Evolutionary conservation across 2,888 invertebrate species (phyloP), one percentile per base, ranked within the genome.

Genomic region (Parnassius mnemosyne): DNA sequence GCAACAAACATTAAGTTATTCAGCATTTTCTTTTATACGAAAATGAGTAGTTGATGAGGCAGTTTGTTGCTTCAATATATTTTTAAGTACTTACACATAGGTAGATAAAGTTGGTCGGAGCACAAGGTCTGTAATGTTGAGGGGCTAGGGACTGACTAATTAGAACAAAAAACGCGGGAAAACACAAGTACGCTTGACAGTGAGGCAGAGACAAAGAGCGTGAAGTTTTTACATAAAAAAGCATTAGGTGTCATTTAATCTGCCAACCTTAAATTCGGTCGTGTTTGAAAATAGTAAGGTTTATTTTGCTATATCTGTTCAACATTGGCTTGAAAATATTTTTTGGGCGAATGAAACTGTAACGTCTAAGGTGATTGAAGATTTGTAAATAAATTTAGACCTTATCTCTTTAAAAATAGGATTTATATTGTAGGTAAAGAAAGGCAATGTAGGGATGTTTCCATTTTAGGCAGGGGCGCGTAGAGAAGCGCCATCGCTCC

Each of bases 121-220:
- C 69, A 71, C 76, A 70, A 75, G 78, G 74, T 75, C 71, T 74
- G 74, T 71, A 71, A 84, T 81, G 85, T 84, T 83, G 79, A 81
- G 79, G 76, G 80, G 70, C 68, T 67, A 73, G 80, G 83, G 87
- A 81, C 79, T 80, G 89, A 88, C 89, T 89, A 90, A 90, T 90
- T 90, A 89, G 87, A 89, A 89, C 90, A 90, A 90, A 90, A 89
- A 90, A 88, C 87, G 89, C 89, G 89, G 88, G 87, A 88, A 87
- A 87, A 89, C 87, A 89, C 81, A 87, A 90, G 90, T 85, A 88
- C 78, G 85, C 90, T 90, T 89, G 88, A 89, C 89, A 89, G 86
- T 83, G 87, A 89, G 84, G 80, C 87, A 87, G 87, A 89, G 87
- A 90, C 89, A 90, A 90, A 90, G 89, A 83, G 80, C 83, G 74